These are phyloP conservation scores for Sceloporus undulatus DNA, from an alignment of 2,113 vertebrate genomes.

Conservation along the genomic window DNA sequence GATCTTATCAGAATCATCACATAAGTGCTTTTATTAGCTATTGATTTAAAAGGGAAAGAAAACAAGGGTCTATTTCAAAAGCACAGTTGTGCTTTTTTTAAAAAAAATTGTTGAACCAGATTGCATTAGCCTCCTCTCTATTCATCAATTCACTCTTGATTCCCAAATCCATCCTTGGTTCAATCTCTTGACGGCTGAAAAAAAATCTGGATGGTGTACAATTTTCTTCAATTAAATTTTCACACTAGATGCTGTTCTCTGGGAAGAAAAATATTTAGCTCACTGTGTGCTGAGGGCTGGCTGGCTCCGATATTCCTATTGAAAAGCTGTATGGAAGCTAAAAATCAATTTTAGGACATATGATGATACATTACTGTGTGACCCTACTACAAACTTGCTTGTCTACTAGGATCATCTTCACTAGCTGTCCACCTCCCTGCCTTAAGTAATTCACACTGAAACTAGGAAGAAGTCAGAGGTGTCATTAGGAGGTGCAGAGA, in stretches of 20 bases:
- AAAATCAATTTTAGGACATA: constrained; percentile 1
- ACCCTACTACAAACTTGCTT: neutral
- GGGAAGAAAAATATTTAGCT: constrained; percentile 5
- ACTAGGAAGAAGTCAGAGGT: neutral
- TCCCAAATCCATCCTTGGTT: constrained; percentile 18
- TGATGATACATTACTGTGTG: neutral
- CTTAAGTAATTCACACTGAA: neutral
- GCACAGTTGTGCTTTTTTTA: constrained; percentile 19
- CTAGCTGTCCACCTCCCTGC: neutral
- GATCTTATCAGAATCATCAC: neutral
- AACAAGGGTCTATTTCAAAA: neutral
- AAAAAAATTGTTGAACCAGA: neutral
- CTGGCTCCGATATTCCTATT: neutral
- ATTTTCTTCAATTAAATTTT: constrained; percentile 52
- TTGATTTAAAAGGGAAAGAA: constrained; percentile 14
- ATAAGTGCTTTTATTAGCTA: constrained; percentile 29
- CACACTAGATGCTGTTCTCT: rapidly evolving
- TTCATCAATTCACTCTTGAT: constrained; percentile 39
- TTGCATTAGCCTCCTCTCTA: constrained; percentile 23
- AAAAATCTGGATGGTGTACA: constrained; percentile 7
- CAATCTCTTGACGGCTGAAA: neutral
- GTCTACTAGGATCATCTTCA: neutral
- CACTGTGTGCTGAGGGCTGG: constrained; percentile 12
- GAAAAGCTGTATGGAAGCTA: constrained; percentile 5
- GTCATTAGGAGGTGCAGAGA: too few relatives aligned